Evolutionary conservation across 1,140 invertebrate genomes (phyloP), one percentile per base, ranked within the genome.

Genomic region (Popillia japonica): DNA sequence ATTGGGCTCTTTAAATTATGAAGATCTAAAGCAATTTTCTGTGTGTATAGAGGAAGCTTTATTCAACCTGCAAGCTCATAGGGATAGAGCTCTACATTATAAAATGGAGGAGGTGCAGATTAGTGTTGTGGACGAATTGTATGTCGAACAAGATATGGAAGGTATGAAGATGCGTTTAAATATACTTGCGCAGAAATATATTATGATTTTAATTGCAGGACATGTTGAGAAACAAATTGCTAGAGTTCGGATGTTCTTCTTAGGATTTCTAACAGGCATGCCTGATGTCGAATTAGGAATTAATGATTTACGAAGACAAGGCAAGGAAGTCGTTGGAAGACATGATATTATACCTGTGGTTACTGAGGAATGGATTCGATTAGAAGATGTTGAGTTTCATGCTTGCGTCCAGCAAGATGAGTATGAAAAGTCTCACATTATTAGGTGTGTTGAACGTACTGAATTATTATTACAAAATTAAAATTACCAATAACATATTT

Each of bases 341-440:
- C 97, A 99, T 87, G 99, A 99, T 87, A 99, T 99, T 84, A 98
- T 99, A 83, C 98, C 98, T 8, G 98, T 99, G 40, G 96, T 97
- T 77, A 99, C 99, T 0, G 99, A 99, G 88, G 97, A 99, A 88
- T 99, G 99, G 99, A 99, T 99, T 83, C 92, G 96, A 61, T 90
- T 99, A 6, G 98, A 99, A 88, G 92, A 93, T 23, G 91, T 96
- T 0, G 97, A 99, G 86, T 99, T 99, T 86, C 98, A 99, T 88
- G 93, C 93, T 44, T 96, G 95, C 86, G 95, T 99, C 8, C 94
- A 98, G 84, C 93, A 94, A 81, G 93, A 96, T 75, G 96, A 97
- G 81, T 99, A 98, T 87, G 93, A 97, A 77, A 93, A 93, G 78
- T 94, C 94, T 6, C 94, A 96, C 87, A 95, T 96, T 79, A 96